phyloP scores from a whole-genome alignment of 2,888 invertebrate species.

The Bombyx huttoni region DNA sequence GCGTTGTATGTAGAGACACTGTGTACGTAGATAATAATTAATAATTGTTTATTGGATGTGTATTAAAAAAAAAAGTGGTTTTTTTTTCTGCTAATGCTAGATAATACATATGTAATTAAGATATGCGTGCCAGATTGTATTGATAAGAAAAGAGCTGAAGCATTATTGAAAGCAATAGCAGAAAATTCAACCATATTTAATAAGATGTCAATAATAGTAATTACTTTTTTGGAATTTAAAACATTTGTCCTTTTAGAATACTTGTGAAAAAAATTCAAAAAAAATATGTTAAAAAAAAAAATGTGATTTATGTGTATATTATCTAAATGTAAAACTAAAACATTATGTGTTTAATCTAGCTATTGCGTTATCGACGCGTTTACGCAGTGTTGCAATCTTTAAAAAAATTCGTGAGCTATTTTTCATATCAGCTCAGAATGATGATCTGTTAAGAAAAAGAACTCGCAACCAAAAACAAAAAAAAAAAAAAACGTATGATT shows the following conservation, averaged over 20 bases:
- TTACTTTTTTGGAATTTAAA: constrained; percentile 37
- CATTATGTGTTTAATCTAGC: constrained; percentile 44
- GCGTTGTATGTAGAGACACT: not conserved
- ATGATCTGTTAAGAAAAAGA: constrained; percentile 22
- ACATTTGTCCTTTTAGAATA: constrained; percentile 22
- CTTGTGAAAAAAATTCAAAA: constrained; percentile 30
- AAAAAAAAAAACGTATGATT: constrained; percentile 27
- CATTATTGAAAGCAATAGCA: not conserved
- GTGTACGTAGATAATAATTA: not conserved
- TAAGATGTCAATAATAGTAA: constrained; percentile 20
- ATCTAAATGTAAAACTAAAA: constrained; percentile 26
- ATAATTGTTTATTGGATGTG: not conserved
- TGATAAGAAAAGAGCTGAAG: no score
- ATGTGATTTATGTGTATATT: constrained; percentile 36
- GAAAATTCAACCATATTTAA: constrained; percentile 10
- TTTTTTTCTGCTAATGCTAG: not conserved
- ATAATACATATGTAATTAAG: no score
- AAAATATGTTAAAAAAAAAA: constrained; percentile 41
- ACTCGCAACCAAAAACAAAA: constrained; percentile 38
- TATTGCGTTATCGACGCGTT: constrained; percentile 29
- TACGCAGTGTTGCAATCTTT: constrained; percentile 40
- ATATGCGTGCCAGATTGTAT: no score
- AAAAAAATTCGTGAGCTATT: constrained; percentile 33
- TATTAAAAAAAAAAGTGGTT: not conserved
- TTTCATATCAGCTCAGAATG: constrained; percentile 22